These are phyloP conservation scores for Phaenicophaeus curvirostris DNA, from an alignment of 2,797 vertebrate species.

Conservation along the genomic window DNA sequence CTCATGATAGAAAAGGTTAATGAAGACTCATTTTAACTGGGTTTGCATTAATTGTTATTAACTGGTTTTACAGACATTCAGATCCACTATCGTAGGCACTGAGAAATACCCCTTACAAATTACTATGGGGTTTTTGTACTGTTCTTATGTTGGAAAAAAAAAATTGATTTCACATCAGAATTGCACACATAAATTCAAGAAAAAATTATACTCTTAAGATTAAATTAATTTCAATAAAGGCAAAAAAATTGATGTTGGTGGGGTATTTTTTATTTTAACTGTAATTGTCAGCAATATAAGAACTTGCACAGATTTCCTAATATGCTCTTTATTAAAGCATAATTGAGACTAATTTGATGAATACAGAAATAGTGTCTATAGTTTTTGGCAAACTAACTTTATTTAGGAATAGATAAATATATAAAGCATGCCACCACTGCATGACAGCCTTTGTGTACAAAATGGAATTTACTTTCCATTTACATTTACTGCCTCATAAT, in stretches of 20 bases:
- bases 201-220: background rate
- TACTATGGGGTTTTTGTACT: background rate
- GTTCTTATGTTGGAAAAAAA: background rate
- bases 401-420: background rate
- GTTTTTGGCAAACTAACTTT: background rate
- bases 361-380: background rate
- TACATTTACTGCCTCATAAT: background rate
- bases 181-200: background rate
- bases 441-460: background rate
- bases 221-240: background rate
- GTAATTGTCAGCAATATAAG: background rate
- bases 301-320: background rate
- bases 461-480: background rate
- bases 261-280: background rate
- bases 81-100: background rate
- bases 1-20: background rate
- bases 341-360: conserved; percentile 4
- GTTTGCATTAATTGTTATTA: too few relatives aligned
- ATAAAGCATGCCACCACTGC: background rate
- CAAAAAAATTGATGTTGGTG: background rate
- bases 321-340: conserved; percentile 14
- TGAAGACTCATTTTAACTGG: background rate
- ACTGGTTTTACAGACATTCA: background rate
- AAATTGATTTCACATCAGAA: background rate
- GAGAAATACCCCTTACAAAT: background rate